phyloP scores from a whole-genome alignment of 2,797 vertebrate species.

The Melanotaenia nigrans region DNA sequence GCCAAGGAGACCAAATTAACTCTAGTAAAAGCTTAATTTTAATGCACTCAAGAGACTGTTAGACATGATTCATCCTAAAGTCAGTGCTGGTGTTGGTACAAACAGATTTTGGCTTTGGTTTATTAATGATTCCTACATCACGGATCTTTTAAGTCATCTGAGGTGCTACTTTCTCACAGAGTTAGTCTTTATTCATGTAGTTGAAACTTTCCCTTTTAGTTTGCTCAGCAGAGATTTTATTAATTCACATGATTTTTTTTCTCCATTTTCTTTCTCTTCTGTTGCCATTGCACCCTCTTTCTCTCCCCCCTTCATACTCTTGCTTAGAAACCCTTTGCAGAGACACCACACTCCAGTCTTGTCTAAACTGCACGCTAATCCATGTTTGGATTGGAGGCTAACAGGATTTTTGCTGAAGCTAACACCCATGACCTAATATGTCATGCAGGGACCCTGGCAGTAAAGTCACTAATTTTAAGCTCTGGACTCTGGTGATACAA shows the following conservation, averaged over 20 bases:
- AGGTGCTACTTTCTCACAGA: conserved; percentile 59
- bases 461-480: conserved; percentile 61
- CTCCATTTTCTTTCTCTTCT: conserved; percentile 1
- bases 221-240: conserved; percentile 15
- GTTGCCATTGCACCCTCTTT: background rate
- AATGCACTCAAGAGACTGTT: conserved; percentile 45
- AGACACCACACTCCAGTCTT: conserved; percentile 43
- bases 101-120: conserved; percentile 68
- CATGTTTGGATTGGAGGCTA: conserved; percentile 74
- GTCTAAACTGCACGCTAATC: conserved; percentile 72
- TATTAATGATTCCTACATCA: conserved; percentile 66
- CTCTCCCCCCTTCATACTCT: background rate
- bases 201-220: conserved; percentile 32
- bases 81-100: conserved; percentile 43
- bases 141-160: conserved; percentile 67
- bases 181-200: conserved; percentile 62
- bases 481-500: conserved; percentile 71
- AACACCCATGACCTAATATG: conserved; percentile 70
- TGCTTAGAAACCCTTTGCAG: conserved; percentile 25
- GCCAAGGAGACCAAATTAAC: conserved; percentile 61
- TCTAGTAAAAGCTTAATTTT: conserved; percentile 51
- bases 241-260: conserved; percentile 27
- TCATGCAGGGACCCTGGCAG: conserved; percentile 54
- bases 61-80: conserved; percentile 65
- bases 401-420: conserved; percentile 69